Evolutionary conservation across 2,888 invertebrate genomes (phyloP).

Genomic region (Proisotoma minuta): DNA sequence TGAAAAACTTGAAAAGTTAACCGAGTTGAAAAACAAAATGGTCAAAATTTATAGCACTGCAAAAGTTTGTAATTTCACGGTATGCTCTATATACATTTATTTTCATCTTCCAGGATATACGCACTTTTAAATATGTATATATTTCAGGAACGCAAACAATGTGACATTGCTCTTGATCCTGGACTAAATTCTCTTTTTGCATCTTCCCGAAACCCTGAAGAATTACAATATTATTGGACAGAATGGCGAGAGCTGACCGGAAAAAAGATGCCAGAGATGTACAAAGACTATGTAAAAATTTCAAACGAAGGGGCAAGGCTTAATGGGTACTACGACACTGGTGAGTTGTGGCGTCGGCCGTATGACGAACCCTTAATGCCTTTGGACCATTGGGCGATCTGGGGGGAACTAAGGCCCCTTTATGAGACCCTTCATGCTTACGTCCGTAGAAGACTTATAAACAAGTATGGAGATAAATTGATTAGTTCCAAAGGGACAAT

Average conservation of each 20-base stretch:
- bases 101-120: background rate
- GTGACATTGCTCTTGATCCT: conserved; percentile 53
- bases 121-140: background rate
- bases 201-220: conserved; percentile 68
- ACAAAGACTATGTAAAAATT: conserved; percentile 67
- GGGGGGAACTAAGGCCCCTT: conserved; percentile 65
- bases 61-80: conserved; percentile 60
- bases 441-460: conserved; percentile 64
- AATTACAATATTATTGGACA: conserved; percentile 67
- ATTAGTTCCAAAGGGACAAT: conserved; percentile 49
- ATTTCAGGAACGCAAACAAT: conserved; percentile 49
- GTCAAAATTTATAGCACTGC: conserved; percentile 70
- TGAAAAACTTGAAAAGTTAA: conserved; percentile 64
- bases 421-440: conserved; percentile 80
- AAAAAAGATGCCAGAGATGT: conserved; percentile 67
- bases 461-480: conserved; percentile 54
- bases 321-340: conserved; percentile 77
- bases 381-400: conserved; percentile 56
- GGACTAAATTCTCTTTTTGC: conserved; percentile 65
- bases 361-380: conserved; percentile 62
- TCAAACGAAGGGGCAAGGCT: conserved; percentile 72
- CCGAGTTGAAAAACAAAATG: conserved; percentile 59
- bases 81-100: background rate
- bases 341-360: conserved; percentile 82
- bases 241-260: conserved; percentile 76